Conservation (phyloP, 2,797 vertebrate genomes). For the Cynopterus sphinx region DNA sequence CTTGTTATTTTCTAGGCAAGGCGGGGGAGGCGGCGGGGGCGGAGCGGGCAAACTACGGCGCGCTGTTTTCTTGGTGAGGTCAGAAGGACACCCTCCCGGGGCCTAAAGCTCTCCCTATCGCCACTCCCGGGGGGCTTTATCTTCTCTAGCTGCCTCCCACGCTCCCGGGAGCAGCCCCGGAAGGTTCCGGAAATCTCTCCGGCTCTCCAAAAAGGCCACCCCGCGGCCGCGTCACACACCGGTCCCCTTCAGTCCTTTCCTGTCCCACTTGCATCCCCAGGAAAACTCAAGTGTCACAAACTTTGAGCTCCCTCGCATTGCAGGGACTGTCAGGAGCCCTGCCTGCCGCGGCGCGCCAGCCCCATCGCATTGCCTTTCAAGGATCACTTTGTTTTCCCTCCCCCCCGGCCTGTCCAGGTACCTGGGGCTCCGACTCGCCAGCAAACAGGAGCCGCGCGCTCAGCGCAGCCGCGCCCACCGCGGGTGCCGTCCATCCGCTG, state of each 20-base stretch:
- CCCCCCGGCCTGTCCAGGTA: neutral
- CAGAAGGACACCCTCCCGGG: slow-evolving; percentile 60
- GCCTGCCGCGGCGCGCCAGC: neutral
- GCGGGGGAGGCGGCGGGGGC: slow-evolving; percentile 19
- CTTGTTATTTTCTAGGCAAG: slow-evolving; percentile 60
- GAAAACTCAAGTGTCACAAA: slow-evolving; percentile 72
- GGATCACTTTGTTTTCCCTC: neutral
- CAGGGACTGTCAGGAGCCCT: slow-evolving; percentile 1
- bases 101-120: slow-evolving; percentile 17
- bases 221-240: neutral
- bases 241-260: neutral
- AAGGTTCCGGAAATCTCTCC: slow-evolving; percentile 30
- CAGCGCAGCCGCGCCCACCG: neutral
- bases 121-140: slow-evolving; percentile 8
- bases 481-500: neutral
- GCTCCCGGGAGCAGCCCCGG: slow-evolving; percentile 16
- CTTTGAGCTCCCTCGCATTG: slow-evolving; percentile 45
- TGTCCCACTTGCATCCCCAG: slow-evolving; percentile 9
- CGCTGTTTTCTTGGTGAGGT: slow-evolving; percentile 62
- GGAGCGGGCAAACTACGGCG: slow-evolving; percentile 57
- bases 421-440: neutral
- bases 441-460: neutral
- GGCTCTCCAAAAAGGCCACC: neutral
- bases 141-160: slow-evolving; percentile 50
- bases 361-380: neutral